Conservation (phyloP, 2,113 vertebrate genomes). For the Poecile atricapillus region DNA sequence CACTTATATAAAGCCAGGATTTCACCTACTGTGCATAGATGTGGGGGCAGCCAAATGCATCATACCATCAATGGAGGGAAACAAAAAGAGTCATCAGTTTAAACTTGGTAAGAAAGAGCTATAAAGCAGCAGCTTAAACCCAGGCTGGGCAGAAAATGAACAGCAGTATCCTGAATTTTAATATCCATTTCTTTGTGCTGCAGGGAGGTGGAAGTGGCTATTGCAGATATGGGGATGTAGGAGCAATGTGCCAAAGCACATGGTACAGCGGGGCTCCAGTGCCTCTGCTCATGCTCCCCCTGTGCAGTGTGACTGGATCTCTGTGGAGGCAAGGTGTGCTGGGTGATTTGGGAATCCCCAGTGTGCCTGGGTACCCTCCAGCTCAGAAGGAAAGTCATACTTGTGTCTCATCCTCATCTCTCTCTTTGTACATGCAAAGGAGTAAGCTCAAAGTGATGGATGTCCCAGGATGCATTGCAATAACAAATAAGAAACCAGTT, state of each 20-base stretch:
- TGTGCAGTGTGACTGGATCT: not conserved
- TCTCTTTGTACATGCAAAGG: not conserved
- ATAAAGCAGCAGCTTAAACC: not conserved
- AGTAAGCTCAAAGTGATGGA: not conserved
- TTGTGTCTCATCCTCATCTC: not conserved
- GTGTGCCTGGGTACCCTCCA: not conserved
- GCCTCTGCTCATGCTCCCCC: rapidly evolving
- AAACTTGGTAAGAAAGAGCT: not conserved
- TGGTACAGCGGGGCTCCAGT: not conserved
- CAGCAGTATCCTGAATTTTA: not conserved
- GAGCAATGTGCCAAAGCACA: not conserved
- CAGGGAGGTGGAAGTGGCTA: not conserved
- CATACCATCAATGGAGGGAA: not conserved
- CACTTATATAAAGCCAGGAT: not conserved
- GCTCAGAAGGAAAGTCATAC: not conserved
- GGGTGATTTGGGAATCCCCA: not conserved
- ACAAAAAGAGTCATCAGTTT: not conserved
- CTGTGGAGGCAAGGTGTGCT: not conserved
- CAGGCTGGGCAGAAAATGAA: not conserved
- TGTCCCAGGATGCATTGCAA: not conserved
- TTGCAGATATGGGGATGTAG: not conserved
- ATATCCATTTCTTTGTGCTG: not conserved
- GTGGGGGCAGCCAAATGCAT: not conserved
- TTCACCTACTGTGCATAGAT: not conserved
- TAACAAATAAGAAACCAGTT: not conserved